Percentiles rank a stretch among this genome's conserved stretches.
These are phyloP conservation scores for Sprattus sprattus DNA, from an alignment of 2,113 vertebrate genomes.

Conservation along the genomic window DNA sequence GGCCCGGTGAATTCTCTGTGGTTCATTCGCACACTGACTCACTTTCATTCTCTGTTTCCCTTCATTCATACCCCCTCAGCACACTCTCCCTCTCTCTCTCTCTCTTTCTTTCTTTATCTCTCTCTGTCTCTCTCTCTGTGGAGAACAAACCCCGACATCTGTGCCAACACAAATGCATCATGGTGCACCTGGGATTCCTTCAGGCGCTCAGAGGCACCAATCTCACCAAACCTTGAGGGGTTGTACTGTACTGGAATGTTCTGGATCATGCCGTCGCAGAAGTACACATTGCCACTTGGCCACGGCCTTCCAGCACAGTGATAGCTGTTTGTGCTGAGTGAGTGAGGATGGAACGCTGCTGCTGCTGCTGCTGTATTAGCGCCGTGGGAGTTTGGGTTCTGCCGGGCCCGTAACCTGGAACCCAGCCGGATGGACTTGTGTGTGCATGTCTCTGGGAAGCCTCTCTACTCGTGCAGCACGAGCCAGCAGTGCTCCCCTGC, in stretches of 20 bases:
- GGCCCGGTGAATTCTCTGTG: slow-evolving; percentile 32
- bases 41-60: not conserved
- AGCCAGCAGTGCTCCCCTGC: slow-evolving; percentile 53
- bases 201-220: not conserved
- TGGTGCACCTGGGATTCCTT: not conserved
- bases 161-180: not conserved
- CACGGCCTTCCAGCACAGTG: not conserved
- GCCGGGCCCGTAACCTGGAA: not conserved
- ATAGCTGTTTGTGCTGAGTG: slow-evolving; percentile 13
- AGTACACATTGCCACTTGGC: not conserved
- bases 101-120: not conserved
- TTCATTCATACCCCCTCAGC: not conserved
- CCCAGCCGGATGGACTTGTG: not conserved
- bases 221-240: not conserved
- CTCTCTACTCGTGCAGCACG: slow-evolving; percentile 41
- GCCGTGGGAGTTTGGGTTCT: not conserved
- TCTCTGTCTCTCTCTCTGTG: not conserved
- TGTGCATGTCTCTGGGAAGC: not conserved
- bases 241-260: not conserved
- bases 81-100: not conserved
- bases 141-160: not conserved
- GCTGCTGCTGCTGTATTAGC: not conserved
- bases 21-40: not conserved
- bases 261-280: not conserved
- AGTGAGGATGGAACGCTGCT: not conserved